These are phyloP conservation scores for Brachyrhaphis roseni DNA, from an alignment of 2,797 vertebrate genomes.

Conservation along the genomic window DNA sequence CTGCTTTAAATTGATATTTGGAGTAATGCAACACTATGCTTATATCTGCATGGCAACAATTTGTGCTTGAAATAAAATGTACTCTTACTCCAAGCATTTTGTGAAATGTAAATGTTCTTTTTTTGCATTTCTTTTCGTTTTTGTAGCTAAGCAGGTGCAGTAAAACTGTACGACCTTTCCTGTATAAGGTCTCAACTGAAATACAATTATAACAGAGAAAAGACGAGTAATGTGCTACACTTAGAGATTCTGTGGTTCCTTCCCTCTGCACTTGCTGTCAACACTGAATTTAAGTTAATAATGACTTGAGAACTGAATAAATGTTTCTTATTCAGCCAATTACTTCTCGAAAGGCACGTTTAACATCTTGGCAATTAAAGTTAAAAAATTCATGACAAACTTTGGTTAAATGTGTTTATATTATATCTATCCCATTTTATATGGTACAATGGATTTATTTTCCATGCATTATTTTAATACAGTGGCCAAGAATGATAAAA, in stretches of 20 bases:
- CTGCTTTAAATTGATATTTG: background rate
- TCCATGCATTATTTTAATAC: background rate
- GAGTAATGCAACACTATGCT: background rate
- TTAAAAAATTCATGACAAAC: background rate
- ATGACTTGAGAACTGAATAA: background rate
- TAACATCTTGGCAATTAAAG: background rate
- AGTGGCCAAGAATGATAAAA: background rate
- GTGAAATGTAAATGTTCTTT: background rate
- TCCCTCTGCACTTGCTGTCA: background rate
- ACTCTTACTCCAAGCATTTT: no score
- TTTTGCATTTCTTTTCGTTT: background rate
- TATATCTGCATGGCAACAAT: background rate
- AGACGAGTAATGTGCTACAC: background rate
- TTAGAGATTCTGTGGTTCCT: background rate
- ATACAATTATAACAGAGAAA: background rate
- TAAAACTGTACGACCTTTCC: constrained; percentile 1
- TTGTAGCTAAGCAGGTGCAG: background rate
- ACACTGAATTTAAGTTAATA: background rate
- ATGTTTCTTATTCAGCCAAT: background rate
- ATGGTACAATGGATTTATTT: background rate
- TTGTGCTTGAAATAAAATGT: background rate
- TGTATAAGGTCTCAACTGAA: background rate
- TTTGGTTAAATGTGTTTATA: background rate
- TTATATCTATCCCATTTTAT: background rate
- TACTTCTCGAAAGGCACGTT: background rate